phyloP scores from a whole-genome alignment of 2,888 invertebrate genomes.

The Opisthograptis luteolata region DNA sequence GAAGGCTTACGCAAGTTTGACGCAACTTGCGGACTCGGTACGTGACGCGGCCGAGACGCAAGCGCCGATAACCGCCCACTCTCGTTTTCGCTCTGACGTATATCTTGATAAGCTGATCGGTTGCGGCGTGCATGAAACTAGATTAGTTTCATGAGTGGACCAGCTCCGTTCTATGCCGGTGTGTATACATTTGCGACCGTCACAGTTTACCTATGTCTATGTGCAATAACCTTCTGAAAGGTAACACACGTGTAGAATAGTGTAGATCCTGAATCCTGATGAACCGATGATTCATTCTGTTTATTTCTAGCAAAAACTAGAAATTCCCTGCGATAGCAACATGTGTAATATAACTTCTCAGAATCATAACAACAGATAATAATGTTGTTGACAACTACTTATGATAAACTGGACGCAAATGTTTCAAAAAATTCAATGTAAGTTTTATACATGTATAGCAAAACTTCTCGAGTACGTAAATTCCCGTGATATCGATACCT shows the following conservation, averaged over 20 bases:
- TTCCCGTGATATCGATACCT: no score
- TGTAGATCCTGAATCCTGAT: background rate
- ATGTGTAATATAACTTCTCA: no score
- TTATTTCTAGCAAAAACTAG: no score
- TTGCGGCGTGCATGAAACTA: slow-evolving; percentile 42
- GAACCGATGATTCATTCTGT: no score
- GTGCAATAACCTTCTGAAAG: background rate
- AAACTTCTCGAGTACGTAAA: no score
- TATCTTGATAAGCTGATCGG: slow-evolving; percentile 60
- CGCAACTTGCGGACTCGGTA: slow-evolving; percentile 48
- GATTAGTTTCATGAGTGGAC: slow-evolving; percentile 30
- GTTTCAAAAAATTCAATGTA: no score
- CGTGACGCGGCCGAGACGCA: slow-evolving; percentile 56
- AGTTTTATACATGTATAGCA: no score
- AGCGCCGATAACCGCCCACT: slow-evolving; percentile 66
- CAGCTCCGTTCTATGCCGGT: slow-evolving; percentile 1
- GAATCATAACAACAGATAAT: no score
- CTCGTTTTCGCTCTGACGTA: slow-evolving; percentile 66
- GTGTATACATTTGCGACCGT: background rate
- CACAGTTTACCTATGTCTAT: slow-evolving; percentile 2
- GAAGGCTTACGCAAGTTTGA: slow-evolving; percentile 55
- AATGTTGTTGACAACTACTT: no score
- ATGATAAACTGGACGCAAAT: no score
- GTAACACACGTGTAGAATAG: background rate
- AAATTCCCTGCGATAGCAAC: no score